phyloP scores from a whole-genome alignment of 2,113 vertebrate species.

The Desmodus rotundus region DNA sequence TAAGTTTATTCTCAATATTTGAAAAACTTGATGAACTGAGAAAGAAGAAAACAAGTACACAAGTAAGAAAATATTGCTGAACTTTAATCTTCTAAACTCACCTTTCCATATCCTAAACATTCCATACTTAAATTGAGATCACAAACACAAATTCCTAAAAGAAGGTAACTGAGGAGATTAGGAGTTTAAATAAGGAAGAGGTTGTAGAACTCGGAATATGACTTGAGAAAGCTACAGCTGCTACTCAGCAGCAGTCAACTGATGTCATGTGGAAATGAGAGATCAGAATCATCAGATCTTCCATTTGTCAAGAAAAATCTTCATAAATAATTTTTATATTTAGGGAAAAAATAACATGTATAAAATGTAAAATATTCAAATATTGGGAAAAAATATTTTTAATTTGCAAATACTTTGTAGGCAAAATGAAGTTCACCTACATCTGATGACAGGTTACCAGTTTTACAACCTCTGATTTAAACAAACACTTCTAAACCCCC shows the following conservation, averaged over 20 bases:
- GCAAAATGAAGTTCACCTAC: slow-evolving; percentile 16
- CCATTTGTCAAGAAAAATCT: neutral
- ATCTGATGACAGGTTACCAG: neutral
- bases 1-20: neutral
- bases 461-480: neutral
- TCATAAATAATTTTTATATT: neutral
- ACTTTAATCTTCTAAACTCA: slow-evolving; percentile 6
- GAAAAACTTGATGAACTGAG: slow-evolving; percentile 36
- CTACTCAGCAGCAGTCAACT: neutral
- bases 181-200: neutral
- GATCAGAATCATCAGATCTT: neutral
- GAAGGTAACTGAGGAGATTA: neutral
- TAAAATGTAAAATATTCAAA: neutral
- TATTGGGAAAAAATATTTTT: neutral
- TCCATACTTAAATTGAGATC: neutral
- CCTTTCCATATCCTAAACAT: slow-evolving; percentile 4
- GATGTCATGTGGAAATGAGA: neutral
- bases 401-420: neutral
- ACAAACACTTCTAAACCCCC: neutral
- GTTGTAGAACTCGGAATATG: neutral
- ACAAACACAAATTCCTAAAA: slow-evolving; percentile 27
- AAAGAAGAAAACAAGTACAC: neutral
- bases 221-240: neutral
- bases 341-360: neutral
- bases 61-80: neutral